Evolutionary conservation across 2,888 invertebrate species (phyloP).

Genomic region (Oscheius myriophilus): DNA sequence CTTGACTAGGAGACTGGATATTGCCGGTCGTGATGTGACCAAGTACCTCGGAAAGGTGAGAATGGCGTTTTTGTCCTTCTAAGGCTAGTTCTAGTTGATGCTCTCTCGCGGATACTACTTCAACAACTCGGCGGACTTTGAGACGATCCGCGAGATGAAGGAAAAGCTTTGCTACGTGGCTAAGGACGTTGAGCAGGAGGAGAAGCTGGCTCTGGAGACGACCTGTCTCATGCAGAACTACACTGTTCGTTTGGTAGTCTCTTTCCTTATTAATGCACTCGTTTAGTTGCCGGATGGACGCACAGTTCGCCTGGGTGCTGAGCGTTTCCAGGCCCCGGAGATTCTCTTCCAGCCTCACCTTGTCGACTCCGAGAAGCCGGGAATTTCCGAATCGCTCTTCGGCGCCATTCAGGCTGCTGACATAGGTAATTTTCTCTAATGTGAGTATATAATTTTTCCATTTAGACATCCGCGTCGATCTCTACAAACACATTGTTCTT

Average conservation of each 20-base stretch:
- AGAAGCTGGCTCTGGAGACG: slow-evolving; percentile 93
- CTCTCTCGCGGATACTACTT: slow-evolving; percentile 96
- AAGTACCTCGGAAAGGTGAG: slow-evolving; percentile 91
- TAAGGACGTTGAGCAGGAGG: slow-evolving; percentile 97
- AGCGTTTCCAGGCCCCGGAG: slow-evolving; percentile 96
- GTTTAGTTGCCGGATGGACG: slow-evolving; percentile 92
- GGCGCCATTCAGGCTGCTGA: slow-evolving; percentile 96
- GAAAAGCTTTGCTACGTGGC: slow-evolving; percentile 98
- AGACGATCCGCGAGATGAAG: slow-evolving; percentile 96
- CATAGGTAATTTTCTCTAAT: slow-evolving; percentile 74
- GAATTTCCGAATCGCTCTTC: slow-evolving; percentile 81
- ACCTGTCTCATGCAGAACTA: slow-evolving; percentile 97
- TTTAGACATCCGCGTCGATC: slow-evolving; percentile 88
- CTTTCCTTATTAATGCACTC: too few relatives aligned
- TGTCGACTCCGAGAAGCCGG: slow-evolving; percentile 97
- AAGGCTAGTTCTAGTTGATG: slow-evolving; percentile 77
- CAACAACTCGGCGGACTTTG: slow-evolving; percentile 99
- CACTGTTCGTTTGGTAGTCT: slow-evolving; percentile 76
- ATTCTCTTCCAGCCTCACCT: slow-evolving; percentile 98
- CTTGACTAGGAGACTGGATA: slow-evolving; percentile 90
- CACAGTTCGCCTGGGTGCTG: slow-evolving; percentile 94
- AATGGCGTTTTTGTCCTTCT: background rate
- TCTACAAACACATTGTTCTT: slow-evolving; percentile 97
- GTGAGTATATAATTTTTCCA: background rate
- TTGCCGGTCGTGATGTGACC: slow-evolving; percentile 97